Percentiles rank a stretch among this genome's conserved stretches.
Conservation (phyloP, 2,888 invertebrate species). For the Lobophora halterata region DNA sequence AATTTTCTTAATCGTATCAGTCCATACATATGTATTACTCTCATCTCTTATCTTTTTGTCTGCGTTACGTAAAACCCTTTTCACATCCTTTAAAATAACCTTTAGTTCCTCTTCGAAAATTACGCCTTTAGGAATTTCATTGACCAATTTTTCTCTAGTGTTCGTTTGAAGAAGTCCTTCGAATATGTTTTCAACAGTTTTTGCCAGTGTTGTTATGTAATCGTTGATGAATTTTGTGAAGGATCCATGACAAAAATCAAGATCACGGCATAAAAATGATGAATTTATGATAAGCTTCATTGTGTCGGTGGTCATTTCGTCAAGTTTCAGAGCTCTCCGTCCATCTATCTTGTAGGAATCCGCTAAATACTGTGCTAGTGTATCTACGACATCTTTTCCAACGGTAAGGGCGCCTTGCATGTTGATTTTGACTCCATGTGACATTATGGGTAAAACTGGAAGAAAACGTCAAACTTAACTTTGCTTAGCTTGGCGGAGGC, state of each 20-base stretch:
- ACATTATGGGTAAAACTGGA: conserved; percentile 16
- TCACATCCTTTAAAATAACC: conserved; percentile 37
- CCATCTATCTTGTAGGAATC: conserved; percentile 16
- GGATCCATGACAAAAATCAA: conserved; percentile 44
- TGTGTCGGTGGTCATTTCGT: conserved; percentile 26
- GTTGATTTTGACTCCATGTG: conserved; percentile 51
- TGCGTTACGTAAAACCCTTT: conserved; percentile 39
- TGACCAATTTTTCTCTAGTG: conserved; percentile 20
- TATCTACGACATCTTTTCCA: conserved; percentile 57
- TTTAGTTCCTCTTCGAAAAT: conserved; percentile 43
- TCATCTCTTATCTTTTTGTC: conserved; percentile 37
- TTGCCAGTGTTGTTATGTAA: conserved; percentile 46
- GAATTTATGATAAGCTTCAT: conserved; percentile 41
- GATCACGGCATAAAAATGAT: conserved; percentile 44
- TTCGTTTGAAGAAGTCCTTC: conserved; percentile 36
- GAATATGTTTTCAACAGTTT: conserved; percentile 43
- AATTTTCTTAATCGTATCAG: conserved; percentile 51
- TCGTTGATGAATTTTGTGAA: conserved; percentile 46
- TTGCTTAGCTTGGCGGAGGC: too few relatives aligned
- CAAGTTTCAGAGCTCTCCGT: conserved; percentile 3
- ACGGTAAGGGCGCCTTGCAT: conserved; percentile 57
- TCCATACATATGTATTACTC: conserved; percentile 44
- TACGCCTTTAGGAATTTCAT: conserved; percentile 15
- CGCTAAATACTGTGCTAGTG: conserved; percentile 42
- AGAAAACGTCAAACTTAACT: neutral